Conservation (phyloP, 2,113 vertebrate species). For the Agapornis roseicollis region DNA sequence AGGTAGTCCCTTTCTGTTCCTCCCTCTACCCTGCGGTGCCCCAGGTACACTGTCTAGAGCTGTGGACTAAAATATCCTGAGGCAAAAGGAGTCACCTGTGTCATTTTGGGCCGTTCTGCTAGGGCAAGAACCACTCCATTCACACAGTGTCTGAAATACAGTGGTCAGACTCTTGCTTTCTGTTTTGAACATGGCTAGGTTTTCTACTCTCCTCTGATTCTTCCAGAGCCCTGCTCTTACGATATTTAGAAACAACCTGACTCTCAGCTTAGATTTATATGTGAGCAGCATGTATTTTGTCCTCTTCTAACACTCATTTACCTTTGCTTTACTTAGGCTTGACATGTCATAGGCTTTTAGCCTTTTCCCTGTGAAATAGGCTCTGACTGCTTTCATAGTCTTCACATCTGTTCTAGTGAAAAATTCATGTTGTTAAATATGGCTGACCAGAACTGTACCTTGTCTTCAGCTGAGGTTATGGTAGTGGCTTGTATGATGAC, state of each 20-base stretch:
- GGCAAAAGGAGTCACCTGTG: not conserved
- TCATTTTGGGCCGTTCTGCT: not conserved
- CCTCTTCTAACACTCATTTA: not conserved
- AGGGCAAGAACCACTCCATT: not conserved
- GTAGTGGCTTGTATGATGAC: not conserved
- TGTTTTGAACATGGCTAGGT: not conserved
- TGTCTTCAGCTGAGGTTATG: not conserved
- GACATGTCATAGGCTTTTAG: not conserved
- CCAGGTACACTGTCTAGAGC: not conserved
- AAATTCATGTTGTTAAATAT: not conserved
- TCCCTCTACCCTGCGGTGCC: fast-evolving
- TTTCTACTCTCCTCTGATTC: not conserved
- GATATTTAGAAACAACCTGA: not conserved
- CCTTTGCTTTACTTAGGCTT: not conserved
- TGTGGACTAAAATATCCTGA: not conserved
- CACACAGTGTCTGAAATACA: not conserved
- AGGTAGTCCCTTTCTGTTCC: not conserved
- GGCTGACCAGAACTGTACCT: not conserved
- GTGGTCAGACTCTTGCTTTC: not conserved
- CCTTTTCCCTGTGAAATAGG: not conserved
- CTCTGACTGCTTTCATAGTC: not conserved
- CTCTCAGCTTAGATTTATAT: not conserved
- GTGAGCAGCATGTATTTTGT: not conserved
- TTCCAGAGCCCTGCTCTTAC: not conserved
- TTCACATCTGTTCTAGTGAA: not conserved